Evolutionary conservation across 1,140 invertebrate genomes (phyloP).

Genomic region (Drosophila persimilis): DNA sequence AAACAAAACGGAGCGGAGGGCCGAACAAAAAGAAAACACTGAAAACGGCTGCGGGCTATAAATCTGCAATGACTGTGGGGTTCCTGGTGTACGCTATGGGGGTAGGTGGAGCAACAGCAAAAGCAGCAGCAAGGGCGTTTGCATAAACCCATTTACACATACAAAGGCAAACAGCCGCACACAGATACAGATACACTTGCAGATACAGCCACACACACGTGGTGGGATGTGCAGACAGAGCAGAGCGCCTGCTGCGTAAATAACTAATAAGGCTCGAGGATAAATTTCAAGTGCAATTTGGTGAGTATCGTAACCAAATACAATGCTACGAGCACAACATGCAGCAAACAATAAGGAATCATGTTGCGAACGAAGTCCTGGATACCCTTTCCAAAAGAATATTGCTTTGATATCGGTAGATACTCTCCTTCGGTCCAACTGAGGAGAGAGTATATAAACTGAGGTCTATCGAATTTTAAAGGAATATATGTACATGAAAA

Average conservation of each 20-base stretch:
- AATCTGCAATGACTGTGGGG: conserved; percentile 59
- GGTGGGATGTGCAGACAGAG: background rate
- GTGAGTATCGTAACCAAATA: conserved; percentile 62
- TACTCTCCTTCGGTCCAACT: no score
- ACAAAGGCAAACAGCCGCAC: conserved; percentile 35
- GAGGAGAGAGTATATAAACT: no score
- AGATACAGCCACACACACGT: background rate
- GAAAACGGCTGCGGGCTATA: conserved; percentile 74
- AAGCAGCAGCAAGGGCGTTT: conserved; percentile 26
- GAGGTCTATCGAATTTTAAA: no score
- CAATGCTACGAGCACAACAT: conserved; percentile 23
- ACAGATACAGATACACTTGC: background rate
- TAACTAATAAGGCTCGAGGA: conserved; percentile 75
- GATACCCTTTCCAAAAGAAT: no score
- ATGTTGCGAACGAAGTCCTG: no score
- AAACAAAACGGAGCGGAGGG: conserved; percentile 42
- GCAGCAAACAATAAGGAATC: conserved; percentile 33
- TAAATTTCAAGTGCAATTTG: conserved; percentile 74
- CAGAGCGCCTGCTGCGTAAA: conserved; percentile 61
- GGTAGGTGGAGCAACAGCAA: conserved; percentile 26
- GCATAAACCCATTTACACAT: conserved; percentile 61
- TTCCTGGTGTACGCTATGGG: background rate
- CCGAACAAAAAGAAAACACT: conserved; percentile 51
- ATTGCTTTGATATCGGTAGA: no score
- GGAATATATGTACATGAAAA: no score